These are phyloP conservation scores for Sanderia malayensis DNA, from an alignment of 30 jellyfish, hydroid and myxozoan species.

Conservation along the genomic window DNA sequence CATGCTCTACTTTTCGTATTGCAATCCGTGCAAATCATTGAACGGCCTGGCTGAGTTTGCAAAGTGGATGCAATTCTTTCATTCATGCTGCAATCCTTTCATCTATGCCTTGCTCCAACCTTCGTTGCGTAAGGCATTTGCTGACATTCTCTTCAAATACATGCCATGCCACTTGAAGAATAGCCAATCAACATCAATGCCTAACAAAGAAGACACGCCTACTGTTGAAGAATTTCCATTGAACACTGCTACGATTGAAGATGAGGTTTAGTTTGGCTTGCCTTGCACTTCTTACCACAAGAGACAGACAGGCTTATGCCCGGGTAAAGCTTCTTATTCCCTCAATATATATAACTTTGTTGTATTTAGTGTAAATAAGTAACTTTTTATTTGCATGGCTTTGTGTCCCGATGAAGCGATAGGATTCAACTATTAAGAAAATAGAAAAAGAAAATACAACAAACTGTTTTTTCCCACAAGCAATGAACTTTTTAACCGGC, in stretches of 20 bases:
- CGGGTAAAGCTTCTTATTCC: too few species aligned
- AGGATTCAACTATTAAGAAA: too few species aligned
- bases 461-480: too few species aligned
- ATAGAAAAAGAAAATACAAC: too few species aligned
- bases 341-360: too few species aligned
- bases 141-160: conserved; percentile 8
- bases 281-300: too few species aligned
- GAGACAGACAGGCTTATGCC: too few species aligned
- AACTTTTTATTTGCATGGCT: too few species aligned
- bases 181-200: too few species aligned
- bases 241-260: not conserved
- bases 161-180: not conserved
- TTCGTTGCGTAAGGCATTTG: conserved; percentile 37
- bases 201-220: not conserved
- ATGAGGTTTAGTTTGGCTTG: not conserved
- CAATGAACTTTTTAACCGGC: too few species aligned
- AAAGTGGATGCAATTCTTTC: conserved; percentile 63
- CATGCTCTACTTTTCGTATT: conserved; percentile 29
- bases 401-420: too few species aligned
- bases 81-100: conserved; percentile 64
- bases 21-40: conserved; percentile 27
- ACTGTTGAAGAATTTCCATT: not conserved
- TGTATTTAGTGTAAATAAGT: too few species aligned
- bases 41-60: conserved; percentile 10
- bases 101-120: conserved; percentile 56